Base-by-base conservation (phyloP, 1,140 invertebrate species). In the Bombus superbus region DNA sequence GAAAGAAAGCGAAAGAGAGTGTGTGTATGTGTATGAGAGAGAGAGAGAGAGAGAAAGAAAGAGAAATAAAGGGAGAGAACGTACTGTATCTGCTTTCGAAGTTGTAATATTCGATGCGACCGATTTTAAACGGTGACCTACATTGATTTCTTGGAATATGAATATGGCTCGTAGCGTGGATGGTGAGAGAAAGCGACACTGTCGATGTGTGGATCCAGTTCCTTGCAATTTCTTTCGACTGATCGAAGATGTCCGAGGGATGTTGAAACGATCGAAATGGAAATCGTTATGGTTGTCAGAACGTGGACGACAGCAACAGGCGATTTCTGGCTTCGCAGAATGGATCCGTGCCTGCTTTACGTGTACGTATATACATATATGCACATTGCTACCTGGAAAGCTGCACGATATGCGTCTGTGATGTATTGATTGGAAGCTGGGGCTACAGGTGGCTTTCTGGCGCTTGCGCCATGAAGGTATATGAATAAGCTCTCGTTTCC, bases 391-490 rank as follows among this genome's bases (percentile, higher is more conserved):
- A 86, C 87, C 76, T 88, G 86, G 85, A 82, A 86, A 86, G 77
- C 68, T 77, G 72, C 71, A 87, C 88, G 77, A 88, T 89, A 81
- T 81, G 76, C 86, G 44, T 83, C 87, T 81, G 86, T 91, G 88
- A 91, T 85, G 90, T 91, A 91, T 91, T 91, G 91, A 91, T 91
- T 91, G 90, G 91, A 91, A 80, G 90, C 91, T 91, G 91, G 89
- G 91, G 91, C 91, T 91, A 91, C 91, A 91, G 91, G 91, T 91
- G 91, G 90, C 91, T 91, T 86, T 91, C 87, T 85, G 72, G 88
- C 91, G 91, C 91, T 73, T 92, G 91, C 91, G 91, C 90, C 80
- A 76, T 85, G 66, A 59, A 18, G 38, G 75, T 86, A 86, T 91
- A 90, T 90, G 91, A 91, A 90, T 91, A 91, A 90, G 88, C 83